phyloP scores from a whole-genome alignment of 1,140 invertebrate species.

The Vanessa tameamea region DNA sequence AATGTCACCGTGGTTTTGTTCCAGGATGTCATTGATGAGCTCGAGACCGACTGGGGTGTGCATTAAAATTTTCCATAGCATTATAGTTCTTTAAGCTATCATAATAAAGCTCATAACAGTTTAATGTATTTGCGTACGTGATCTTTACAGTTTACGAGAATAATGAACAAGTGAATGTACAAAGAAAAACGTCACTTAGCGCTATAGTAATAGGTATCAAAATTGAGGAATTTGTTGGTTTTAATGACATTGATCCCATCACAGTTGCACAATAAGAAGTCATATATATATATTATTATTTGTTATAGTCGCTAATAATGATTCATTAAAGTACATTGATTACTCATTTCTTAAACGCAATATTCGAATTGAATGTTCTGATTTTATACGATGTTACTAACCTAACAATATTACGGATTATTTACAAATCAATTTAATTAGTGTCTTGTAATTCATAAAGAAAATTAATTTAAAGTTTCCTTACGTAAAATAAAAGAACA shows the following conservation, averaged over 20 bases:
- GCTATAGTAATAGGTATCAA: neutral
- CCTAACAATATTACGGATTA: too few species aligned
- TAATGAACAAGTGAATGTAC: slow-evolving; percentile 28
- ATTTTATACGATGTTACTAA: too few species aligned
- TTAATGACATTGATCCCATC: slow-evolving; percentile 7
- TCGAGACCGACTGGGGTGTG: slow-evolving; percentile 46
- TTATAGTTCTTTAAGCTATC: slow-evolving; percentile 12
- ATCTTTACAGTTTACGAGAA: slow-evolving; percentile 20
- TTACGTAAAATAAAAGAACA: too few species aligned
- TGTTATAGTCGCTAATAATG: neutral
- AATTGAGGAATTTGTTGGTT: neutral
- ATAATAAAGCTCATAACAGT: slow-evolving; percentile 13
- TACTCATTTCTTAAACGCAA: neutral
- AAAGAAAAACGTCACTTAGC: neutral
- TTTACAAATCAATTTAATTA: too few species aligned
- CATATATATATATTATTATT: neutral
- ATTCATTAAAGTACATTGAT: neutral
- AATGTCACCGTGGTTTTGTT: slow-evolving; percentile 48
- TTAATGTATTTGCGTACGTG: neutral
- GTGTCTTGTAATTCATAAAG: too few species aligned
- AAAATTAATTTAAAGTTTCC: too few species aligned
- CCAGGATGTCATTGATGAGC: slow-evolving; percentile 45
- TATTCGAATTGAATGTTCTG: neutral
- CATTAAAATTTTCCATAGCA: slow-evolving; percentile 37
- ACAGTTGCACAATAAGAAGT: slow-evolving; percentile 3